A percentile compares a stretch with the other conserved stretches of the same genome.
These are phyloP conservation scores for Novumbra hubbsi DNA, from an alignment of 2,797 vertebrate species.

Conservation along the genomic window DNA sequence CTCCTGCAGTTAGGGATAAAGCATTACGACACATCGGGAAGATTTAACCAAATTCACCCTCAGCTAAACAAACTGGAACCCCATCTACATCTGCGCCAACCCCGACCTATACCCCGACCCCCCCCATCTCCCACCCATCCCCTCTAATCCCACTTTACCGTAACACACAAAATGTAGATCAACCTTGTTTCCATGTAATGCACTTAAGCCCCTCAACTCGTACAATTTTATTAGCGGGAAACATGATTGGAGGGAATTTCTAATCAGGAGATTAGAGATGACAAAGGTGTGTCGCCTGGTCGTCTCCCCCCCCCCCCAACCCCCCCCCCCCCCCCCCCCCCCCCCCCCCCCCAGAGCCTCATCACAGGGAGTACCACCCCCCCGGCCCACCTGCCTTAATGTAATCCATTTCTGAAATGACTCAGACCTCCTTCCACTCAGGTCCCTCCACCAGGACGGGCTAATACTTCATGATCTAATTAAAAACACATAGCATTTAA, in stretches of 20 bases:
- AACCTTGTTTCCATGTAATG: conserved; percentile 68
- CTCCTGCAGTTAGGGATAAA: conserved; percentile 9
- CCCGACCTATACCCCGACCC: too few species aligned
- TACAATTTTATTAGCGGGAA: conserved; percentile 74
- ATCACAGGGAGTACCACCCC: conserved; percentile 77
- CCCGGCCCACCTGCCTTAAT: conserved; percentile 79
- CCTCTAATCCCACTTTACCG: conserved; percentile 10
- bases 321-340: conserved; percentile 74
- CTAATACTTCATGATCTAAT: conserved; percentile 83
- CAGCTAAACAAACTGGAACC: conserved; percentile 27
- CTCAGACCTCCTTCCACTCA: conserved; percentile 73
- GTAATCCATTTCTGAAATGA: conserved; percentile 84
- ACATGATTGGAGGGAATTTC: conserved; percentile 73
- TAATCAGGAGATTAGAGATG: conserved; percentile 78
- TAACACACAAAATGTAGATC: conserved; percentile 57
- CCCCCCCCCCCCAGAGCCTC: conserved; percentile 69
- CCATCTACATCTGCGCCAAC: too few species aligned
- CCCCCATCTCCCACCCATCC: conserved; percentile 21
- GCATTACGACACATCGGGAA: conserved; percentile 26
- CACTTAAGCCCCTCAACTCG: conserved; percentile 68
- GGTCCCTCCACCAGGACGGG: conserved; percentile 69
- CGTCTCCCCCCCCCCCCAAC: conserved; percentile 64
- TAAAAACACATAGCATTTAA: conserved; percentile 82
- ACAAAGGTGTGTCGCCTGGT: conserved; percentile 74
- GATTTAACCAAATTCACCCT: conserved; percentile 38